phyloP scores from a whole-genome alignment of 1,140 invertebrate species.

The Bombus haemorrhoidalis region DNA sequence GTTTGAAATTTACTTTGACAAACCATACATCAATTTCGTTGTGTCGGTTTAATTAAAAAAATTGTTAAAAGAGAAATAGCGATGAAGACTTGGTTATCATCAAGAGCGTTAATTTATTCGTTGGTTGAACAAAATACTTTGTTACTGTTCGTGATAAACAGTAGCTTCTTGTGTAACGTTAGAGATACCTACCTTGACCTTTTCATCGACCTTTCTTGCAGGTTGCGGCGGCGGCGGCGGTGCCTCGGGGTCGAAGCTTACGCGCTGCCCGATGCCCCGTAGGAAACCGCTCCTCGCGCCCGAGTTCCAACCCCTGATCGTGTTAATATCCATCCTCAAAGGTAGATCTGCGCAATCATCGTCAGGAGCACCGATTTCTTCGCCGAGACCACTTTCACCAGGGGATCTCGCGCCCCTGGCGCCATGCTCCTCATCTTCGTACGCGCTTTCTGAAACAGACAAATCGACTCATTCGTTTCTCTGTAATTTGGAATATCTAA shows the following conservation, averaged over 20 bases:
- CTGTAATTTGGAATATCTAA: too few species aligned
- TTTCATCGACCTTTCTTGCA: constrained; percentile 83
- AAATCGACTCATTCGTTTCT: not conserved
- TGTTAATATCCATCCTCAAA: constrained; percentile 70
- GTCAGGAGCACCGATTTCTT: constrained; percentile 65
- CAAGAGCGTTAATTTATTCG: too few species aligned
- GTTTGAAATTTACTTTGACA: too few species aligned
- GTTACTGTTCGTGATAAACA: not conserved
- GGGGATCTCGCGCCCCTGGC: constrained; percentile 70
- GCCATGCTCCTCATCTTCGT: constrained; percentile 79
- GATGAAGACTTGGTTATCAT: too few species aligned
- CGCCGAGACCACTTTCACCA: constrained; percentile 76
- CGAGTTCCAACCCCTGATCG: constrained; percentile 43
- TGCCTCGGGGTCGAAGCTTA: constrained; percentile 79
- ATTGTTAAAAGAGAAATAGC: not conserved
- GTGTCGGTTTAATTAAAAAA: not conserved
- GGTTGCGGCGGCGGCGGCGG: constrained; percentile 69
- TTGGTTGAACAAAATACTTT: not conserved
- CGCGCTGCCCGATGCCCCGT: constrained; percentile 66
- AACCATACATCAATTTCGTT: too few species aligned
- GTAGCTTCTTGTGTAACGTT: not conserved
- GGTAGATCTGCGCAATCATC: constrained; percentile 44
- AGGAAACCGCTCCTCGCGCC: constrained; percentile 71
- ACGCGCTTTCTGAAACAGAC: constrained; percentile 77
- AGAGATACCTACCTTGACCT: constrained; percentile 81